phyloP scores from a whole-genome alignment of 2,797 vertebrate species.

The Sitta carolinensis region DNA sequence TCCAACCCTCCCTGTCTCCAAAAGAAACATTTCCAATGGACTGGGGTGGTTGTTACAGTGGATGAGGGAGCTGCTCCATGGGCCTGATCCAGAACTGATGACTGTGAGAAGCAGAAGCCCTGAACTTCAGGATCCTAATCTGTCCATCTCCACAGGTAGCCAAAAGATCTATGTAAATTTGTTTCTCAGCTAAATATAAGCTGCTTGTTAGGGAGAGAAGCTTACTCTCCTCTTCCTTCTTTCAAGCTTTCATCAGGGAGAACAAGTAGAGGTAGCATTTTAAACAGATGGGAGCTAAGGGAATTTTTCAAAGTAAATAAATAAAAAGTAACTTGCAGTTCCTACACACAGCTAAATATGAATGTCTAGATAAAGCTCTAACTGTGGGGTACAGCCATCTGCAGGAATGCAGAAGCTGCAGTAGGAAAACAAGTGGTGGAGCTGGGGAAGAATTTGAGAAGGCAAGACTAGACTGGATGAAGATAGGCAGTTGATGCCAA shows the following conservation, averaged over 20 bases:
- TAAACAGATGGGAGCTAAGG: constrained; percentile 31
- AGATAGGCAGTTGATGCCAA: background rate
- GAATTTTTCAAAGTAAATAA: constrained; percentile 48
- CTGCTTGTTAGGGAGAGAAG: background rate
- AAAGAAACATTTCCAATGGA: background rate
- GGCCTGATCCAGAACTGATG: background rate
- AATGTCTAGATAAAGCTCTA: constrained; percentile 6
- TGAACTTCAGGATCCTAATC: background rate
- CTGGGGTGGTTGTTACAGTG: background rate
- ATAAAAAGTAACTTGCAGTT: constrained; percentile 39
- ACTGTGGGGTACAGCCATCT: background rate
- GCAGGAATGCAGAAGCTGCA: constrained; percentile 2
- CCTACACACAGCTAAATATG: constrained; percentile 32
- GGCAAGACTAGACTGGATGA: background rate
- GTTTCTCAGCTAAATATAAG: constrained; percentile 18
- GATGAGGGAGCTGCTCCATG: background rate
- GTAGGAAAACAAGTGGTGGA: background rate
- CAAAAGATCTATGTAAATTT: background rate
- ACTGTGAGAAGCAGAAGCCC: background rate
- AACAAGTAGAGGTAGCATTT: constrained; percentile 8
- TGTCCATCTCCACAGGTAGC: background rate
- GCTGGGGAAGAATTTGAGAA: background rate
- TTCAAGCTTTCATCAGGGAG: background rate
- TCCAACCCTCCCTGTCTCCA: background rate
- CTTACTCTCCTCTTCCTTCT: background rate